Base-by-base conservation (phyloP, 2,113 vertebrate species). In the Barbus barbus region DNA sequence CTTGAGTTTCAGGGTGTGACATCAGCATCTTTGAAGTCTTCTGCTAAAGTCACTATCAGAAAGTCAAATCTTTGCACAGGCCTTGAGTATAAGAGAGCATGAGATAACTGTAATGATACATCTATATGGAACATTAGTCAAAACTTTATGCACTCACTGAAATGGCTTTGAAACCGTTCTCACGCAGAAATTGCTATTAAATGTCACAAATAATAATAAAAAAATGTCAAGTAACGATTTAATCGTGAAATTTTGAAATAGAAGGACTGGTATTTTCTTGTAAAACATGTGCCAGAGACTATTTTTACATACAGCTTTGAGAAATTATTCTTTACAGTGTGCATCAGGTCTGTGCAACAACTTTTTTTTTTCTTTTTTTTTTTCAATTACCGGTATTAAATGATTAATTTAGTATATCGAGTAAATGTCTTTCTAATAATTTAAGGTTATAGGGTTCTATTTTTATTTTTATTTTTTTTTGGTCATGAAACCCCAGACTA, bases 1-100 rank as follows among this genome's bases (percentile, higher is more conserved):
- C n/a, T 79, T 41, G 16, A 44, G 77, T 61, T 24, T 78, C 14
- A 16, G 36, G n/a, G 36, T 41, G n/a, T 63, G 56, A 28, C 36
- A 26, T 26, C 53, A 38, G 36, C 76, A 48, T 67, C 58, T 79
- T 60, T 79, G 38, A 63, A 79, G 36, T 63, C 22, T 80, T 65
- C 1, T 18, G 31, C 11, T 31, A 53, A 53, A 78, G 75, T 53
- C 46, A 33, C 46, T 22, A 36, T 77, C 31, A 58, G 75, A 36
- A n/a, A 36, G 75, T 77, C 11, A n/a, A 77, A 24, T 16, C 5
- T 24, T 73, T 73, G 12, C 38, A 26, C 12, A 8, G 38, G n/a
- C 38, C n/a, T 69, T 71, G 36, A 36, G 18, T 20, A 67, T 67
- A 3, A 16, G 31, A 69, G 31, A 44, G 22, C 22, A n/a, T 22